Evolutionary conservation across 2,113 vertebrate genomes (phyloP), one percentile per base, ranked within the genome.

Genomic region (Triplophysa siluroides): DNA sequence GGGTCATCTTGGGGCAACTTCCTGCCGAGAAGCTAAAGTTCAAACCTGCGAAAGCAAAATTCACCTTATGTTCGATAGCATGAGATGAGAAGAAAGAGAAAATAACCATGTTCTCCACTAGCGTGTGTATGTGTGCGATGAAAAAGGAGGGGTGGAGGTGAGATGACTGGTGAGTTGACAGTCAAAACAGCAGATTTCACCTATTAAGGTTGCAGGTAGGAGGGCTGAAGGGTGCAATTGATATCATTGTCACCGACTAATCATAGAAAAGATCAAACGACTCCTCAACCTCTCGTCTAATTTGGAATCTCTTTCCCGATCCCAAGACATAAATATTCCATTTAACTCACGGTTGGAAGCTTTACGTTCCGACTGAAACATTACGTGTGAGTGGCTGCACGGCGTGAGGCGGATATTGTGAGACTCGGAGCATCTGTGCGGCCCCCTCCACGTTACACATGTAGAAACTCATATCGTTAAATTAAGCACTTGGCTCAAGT

Each of bases 161-260:
- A 85, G 87, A 90, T 80, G 83, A 78, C 62, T 68, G 68, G 76
- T 71, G 83, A 79, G 83, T 78, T 81, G 78, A 68, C 72, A 82
- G 85, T 83, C 61, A 82, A 89, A 84, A 85, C 87, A 89, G 82
- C 87, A 84, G 47, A 82, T 92, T 87, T 90, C 90, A 91, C 90
- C 89, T 92, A 92, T 93, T 89, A 92, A 86, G 88, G 88, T 83
- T 84, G 88, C 88, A 88, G 90, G 89, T 80, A 70, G 90, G 90
- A 83, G 89, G 89, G 85, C 78, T 85, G 84, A 75, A 81, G 79
- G 81, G 71, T 90, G 89, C 89, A 91, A 92, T 89, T 90, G 90
- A 92, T 90, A 92, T 90, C 87, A 92, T 91, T 89, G 89, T 81
- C 84, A 83, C 24, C 29, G 71, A 58, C 66, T 80, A 77, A 80